Evolutionary conservation across 1,140 invertebrate species (phyloP), one percentile per base, ranked within the genome.

Genomic region (Papilio helenus): DNA sequence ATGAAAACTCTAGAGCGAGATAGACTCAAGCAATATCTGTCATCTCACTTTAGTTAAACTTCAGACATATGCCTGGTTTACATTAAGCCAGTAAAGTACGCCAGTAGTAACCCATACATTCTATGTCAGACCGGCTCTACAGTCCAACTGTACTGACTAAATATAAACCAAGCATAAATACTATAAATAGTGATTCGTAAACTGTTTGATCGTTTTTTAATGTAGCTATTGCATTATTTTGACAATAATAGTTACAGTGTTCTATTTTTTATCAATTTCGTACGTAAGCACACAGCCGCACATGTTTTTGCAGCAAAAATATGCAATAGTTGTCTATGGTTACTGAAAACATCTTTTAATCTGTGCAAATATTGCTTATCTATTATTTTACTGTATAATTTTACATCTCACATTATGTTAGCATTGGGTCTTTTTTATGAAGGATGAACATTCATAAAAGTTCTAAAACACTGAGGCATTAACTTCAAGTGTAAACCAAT

Each of bases 221-320:
- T 58, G 55, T 68, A 18, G 61, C 61, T 26, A 61, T 23, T 29
- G 12, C 58, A 61, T 16, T 68, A 29, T 26, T 68, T 68, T 29
- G 61, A 68, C 61, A 68, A 68, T 68, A 68, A 68, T 68, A 68
- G 4, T 29, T 26, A 65, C 61, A 65, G 61, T 65, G 23, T 61
- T 61, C 7, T 10, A 61, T 26, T 26, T 65, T 65, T 29, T 65
- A 65, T 12, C 12, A 16, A 65, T 26, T 26, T 65, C 12, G 58
- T 61, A 26, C 20, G 20, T 61, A 14, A 61, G 58, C n/a, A 26
- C 58, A 61, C 58, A 61, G 20, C 26, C 26, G 61, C 14, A 29
- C 26, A 14, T 68, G 23, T 46, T 46, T 46, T 46, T 46, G 44
- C 4, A 68, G 61, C 3, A 68, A 68, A 34, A 68, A 29, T 68